These are phyloP conservation scores for Brachyptera putata DNA, from an alignment of 2,888 invertebrate genomes.

Conservation along the genomic window DNA sequence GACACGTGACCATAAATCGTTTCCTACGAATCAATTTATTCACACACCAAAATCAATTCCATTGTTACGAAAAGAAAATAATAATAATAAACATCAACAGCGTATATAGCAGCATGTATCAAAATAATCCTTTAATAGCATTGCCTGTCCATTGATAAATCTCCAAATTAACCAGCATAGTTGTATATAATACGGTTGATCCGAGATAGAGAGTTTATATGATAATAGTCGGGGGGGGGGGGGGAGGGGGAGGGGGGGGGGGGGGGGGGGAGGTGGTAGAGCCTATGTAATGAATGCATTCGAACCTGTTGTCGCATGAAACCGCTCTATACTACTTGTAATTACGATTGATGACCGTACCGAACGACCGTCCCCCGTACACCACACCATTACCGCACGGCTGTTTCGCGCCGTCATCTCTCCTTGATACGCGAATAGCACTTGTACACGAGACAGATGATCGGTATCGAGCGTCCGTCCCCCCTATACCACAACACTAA, in stretches of 20 bases:
- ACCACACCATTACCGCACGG: too few relatives aligned
- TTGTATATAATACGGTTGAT: not conserved
- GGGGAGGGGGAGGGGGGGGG: too few relatives aligned
- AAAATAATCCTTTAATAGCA: constrained; percentile 12
- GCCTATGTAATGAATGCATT: constrained; percentile 20
- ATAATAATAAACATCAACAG: not conserved
- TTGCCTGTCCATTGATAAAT: constrained; percentile 6
- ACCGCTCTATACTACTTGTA: too few relatives aligned
- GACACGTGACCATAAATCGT: too few relatives aligned
- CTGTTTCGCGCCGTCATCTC: too few relatives aligned
- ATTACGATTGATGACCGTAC: too few relatives aligned
- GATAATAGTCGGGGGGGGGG: not conserved
- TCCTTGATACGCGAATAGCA: too few relatives aligned
- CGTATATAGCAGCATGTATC: not conserved
- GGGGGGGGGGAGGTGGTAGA: too few relatives aligned
- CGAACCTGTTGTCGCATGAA: constrained; percentile 17
- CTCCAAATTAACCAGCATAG: constrained; percentile 4
- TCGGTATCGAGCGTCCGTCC: too few relatives aligned
- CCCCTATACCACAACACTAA: too few relatives aligned
- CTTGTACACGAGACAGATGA: too few relatives aligned
- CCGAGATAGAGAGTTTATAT: not conserved
- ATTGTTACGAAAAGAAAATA: not conserved
- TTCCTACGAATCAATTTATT: not conserved
- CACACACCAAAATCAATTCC: not conserved
- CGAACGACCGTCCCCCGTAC: too few relatives aligned